phyloP scores from a whole-genome alignment of 2,113 vertebrate genomes.

The Forbesichthys agassizii region DNA sequence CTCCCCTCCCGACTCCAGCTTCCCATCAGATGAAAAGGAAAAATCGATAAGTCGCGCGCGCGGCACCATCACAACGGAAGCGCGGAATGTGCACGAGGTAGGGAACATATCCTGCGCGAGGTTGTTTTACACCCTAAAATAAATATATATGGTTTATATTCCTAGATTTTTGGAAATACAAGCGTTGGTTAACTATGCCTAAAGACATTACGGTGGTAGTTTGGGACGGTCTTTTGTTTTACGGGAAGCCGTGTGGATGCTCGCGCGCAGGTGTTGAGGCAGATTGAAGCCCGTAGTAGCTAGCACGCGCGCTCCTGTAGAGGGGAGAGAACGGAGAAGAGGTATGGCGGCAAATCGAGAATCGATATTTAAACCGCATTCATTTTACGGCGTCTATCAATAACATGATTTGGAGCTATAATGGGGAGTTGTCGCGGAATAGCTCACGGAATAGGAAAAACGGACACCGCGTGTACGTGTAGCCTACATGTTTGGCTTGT shows the following conservation, averaged over 20 bases:
- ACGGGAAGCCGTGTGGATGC: slow-evolving; percentile 5
- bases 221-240: background rate
- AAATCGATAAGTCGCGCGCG: slow-evolving; percentile 53
- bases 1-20: slow-evolving; percentile 28
- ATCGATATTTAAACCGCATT: slow-evolving; percentile 75
- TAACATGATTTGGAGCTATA: slow-evolving; percentile 47
- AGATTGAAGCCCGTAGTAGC: slow-evolving; percentile 19
- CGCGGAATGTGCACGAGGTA: slow-evolving; percentile 58
- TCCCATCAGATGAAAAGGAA: slow-evolving; percentile 40
- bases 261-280: slow-evolving; percentile 34
- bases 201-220: background rate
- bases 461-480: background rate
- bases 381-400: slow-evolving; percentile 66
- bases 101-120: slow-evolving; percentile 5
- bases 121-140: background rate
- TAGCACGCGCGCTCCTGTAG: slow-evolving; percentile 18
- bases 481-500: too few relatives aligned
- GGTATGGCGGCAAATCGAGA: slow-evolving; percentile 67
- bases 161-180: background rate
- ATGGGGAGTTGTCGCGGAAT: slow-evolving; percentile 6
- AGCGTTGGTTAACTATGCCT: background rate
- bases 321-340: slow-evolving; percentile 49
- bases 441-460: slow-evolving; percentile 1
- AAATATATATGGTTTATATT: background rate
- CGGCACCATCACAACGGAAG: slow-evolving; percentile 48